phyloP scores from a whole-genome alignment of 2,113 vertebrate genomes.

The Sapajus apella region DNA sequence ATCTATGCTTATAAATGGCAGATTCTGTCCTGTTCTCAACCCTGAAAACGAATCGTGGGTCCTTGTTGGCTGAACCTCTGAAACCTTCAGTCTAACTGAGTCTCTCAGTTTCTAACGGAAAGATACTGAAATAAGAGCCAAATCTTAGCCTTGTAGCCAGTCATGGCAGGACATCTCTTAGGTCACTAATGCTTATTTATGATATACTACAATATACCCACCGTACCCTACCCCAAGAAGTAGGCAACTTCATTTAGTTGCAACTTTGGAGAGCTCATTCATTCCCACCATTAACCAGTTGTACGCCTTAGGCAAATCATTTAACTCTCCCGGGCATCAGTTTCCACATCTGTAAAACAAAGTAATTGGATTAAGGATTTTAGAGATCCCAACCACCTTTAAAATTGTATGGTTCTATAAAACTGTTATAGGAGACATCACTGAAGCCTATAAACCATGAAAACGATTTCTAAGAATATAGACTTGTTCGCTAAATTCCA shows the following conservation, averaged over 20 bases:
- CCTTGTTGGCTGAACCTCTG: background rate
- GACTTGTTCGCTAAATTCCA: background rate
- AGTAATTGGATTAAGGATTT: background rate
- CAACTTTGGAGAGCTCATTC: background rate
- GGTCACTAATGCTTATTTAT: background rate
- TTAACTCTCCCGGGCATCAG: background rate
- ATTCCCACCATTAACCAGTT: background rate
- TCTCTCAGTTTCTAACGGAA: background rate
- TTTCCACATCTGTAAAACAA: background rate
- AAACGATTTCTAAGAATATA: background rate
- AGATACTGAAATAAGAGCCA: background rate
- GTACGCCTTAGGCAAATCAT: background rate
- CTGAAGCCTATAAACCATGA: background rate
- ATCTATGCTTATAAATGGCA: background rate
- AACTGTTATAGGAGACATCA: background rate
- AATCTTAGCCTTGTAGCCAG: background rate
- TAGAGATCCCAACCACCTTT: background rate
- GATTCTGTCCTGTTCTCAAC: background rate
- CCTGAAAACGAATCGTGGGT: background rate
- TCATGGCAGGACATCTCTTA: background rate
- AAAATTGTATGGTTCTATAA: background rate
- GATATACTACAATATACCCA: background rate
- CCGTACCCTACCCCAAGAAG: background rate
- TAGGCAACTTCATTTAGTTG: background rate
- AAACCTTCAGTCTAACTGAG: background rate